Conservation (phyloP, 2,888 invertebrate species). For the Lomographa bimaculata region DNA sequence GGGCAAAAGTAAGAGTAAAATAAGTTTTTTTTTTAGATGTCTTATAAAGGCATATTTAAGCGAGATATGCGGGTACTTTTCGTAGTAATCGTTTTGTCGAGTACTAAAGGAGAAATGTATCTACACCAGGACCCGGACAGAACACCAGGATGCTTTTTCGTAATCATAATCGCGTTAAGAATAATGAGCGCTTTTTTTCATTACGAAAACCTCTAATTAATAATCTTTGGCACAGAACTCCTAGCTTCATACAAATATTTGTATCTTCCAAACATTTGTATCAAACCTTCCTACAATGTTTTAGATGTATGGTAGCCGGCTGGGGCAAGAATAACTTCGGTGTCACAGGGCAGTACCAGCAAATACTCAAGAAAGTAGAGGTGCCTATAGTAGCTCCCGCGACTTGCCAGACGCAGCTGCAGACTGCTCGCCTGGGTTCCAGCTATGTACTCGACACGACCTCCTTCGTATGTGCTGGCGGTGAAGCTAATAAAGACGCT, state of each 20-base stretch:
- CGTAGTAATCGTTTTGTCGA: too few species aligned
- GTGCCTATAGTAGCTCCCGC: slow-evolving; percentile 87
- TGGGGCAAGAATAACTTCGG: slow-evolving; percentile 94
- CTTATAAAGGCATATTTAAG: background rate
- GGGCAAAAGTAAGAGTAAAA: slow-evolving; percentile 73
- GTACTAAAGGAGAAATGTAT: too few species aligned
- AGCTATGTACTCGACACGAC: slow-evolving; percentile 84
- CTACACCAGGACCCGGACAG: too few species aligned
- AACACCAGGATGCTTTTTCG: too few species aligned
- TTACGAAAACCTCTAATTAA: too few species aligned
- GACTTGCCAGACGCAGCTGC: slow-evolving; percentile 86
- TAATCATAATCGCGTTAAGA: too few species aligned
- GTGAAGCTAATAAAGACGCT: slow-evolving; percentile 89
- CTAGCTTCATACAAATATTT: too few species aligned
- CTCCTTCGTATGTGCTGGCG: slow-evolving; percentile 91
- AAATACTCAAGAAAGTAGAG: slow-evolving; percentile 89
- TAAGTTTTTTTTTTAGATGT: slow-evolving; percentile 7
- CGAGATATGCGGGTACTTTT: too few species aligned
- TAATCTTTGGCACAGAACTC: too few species aligned
- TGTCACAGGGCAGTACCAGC: slow-evolving; percentile 82
- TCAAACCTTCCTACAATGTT: too few species aligned
- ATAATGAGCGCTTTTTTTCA: too few species aligned
- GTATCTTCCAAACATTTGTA: too few species aligned
- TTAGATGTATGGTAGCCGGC: slow-evolving; percentile 88
- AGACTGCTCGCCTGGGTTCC: slow-evolving; percentile 86